phyloP scores from a whole-genome alignment of 2,888 invertebrate genomes.

The Ecdyonurus torrentis region DNA sequence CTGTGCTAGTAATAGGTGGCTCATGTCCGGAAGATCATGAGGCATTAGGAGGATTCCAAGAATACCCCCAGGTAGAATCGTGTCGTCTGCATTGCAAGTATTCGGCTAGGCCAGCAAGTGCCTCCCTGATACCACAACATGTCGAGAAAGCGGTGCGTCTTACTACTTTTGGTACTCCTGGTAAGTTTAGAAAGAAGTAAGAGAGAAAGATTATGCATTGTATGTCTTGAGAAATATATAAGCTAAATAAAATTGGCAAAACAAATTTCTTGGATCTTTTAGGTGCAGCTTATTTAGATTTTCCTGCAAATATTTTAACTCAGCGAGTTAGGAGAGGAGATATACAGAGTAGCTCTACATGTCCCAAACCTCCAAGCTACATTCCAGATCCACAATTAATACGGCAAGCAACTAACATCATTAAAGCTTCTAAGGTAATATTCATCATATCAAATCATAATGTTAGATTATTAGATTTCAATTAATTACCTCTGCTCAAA shows the following conservation, averaged over 20 bases:
- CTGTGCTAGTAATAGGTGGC: slow-evolving; percentile 80
- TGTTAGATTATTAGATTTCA: too few relatives aligned
- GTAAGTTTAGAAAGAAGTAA: too few relatives aligned
- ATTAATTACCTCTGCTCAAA: too few relatives aligned
- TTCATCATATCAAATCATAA: too few relatives aligned
- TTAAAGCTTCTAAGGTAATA: slow-evolving; percentile 44
- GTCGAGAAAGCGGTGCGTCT: slow-evolving; percentile 82
- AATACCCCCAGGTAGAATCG: slow-evolving; percentile 79
- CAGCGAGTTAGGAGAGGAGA: slow-evolving; percentile 26
- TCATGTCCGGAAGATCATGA: slow-evolving; percentile 85
- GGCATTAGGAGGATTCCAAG: slow-evolving; percentile 92
- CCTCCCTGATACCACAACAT: slow-evolving; percentile 68
- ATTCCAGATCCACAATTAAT: slow-evolving; percentile 54
- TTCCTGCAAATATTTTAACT: slow-evolving; percentile 69
- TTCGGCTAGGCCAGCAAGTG: slow-evolving; percentile 68
- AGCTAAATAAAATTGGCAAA: too few relatives aligned
- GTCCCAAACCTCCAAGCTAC: slow-evolving; percentile 43
- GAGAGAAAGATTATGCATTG: too few relatives aligned
- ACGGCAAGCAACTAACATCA: slow-evolving; percentile 46
- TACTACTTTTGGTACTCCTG: slow-evolving; percentile 74
- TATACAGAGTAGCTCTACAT: slow-evolving; percentile 21
- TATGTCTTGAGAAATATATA: too few relatives aligned
- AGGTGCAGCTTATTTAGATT: slow-evolving; percentile 69
- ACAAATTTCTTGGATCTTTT: too few relatives aligned
- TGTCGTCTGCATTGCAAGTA: slow-evolving; percentile 85